These are phyloP conservation scores for Apotomis capreana DNA, from an alignment of 2,888 invertebrate genomes.

Conservation along the genomic window DNA sequence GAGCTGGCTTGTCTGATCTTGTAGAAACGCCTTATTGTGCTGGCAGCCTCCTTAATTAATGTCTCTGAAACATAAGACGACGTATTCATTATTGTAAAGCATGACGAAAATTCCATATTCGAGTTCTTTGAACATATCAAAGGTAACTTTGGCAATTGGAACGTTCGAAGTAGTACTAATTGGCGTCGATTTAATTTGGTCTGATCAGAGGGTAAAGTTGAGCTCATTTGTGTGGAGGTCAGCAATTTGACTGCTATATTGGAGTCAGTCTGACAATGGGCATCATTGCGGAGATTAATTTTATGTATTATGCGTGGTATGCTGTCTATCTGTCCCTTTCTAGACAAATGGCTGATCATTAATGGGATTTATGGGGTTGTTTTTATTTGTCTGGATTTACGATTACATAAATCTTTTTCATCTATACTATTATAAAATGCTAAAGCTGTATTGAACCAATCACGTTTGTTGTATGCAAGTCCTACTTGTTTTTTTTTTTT, in stretches of 20 bases:
- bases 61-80: constrained; percentile 66
- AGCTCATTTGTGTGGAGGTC: constrained; percentile 25
- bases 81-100: constrained; percentile 63
- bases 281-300: not conserved
- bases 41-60: constrained; percentile 80
- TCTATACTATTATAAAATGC: too few species aligned
- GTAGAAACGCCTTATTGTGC: constrained; percentile 74
- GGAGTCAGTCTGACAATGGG: constrained; percentile 7
- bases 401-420: not conserved
- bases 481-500: too few species aligned
- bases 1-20: constrained; percentile 67
- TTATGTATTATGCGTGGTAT: not conserved
- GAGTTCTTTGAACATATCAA: constrained; percentile 54
- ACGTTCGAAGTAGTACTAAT: constrained; percentile 18
- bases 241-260: constrained; percentile 19
- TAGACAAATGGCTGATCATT: not conserved
- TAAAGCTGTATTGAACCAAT: too few species aligned
- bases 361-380: not conserved
- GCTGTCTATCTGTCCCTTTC: not conserved
- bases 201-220: constrained; percentile 28
- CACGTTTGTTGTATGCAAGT: too few species aligned
- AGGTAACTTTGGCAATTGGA: constrained; percentile 12
- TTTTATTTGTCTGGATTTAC: not conserved
- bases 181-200: constrained; percentile 30
- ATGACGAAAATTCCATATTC: constrained; percentile 62